Percentiles rank a stretch among this genome's conserved stretches.
Conservation (phyloP, 2,888 invertebrate species). For the Synanthedon vespiformis region DNA sequence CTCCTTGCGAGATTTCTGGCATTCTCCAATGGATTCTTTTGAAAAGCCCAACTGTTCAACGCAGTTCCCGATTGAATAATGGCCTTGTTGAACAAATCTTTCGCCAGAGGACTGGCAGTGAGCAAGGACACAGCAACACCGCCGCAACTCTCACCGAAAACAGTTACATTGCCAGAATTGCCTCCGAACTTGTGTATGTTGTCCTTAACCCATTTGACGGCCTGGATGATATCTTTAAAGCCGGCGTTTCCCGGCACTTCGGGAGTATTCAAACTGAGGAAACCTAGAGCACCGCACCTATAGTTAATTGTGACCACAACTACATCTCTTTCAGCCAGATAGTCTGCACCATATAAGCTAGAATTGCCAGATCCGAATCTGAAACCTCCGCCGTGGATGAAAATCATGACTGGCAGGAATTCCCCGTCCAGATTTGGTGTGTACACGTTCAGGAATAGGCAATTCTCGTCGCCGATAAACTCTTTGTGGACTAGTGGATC, state of each 20-base stretch:
- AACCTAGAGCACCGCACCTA: conserved; percentile 58
- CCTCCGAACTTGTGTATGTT: conserved; percentile 57
- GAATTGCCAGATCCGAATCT: conserved; percentile 63
- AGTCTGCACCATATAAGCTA: conserved; percentile 59
- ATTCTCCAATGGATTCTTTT: conserved; percentile 40
- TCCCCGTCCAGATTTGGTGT: conserved; percentile 68
- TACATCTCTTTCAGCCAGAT: conserved; percentile 68
- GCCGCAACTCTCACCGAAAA: conserved; percentile 55
- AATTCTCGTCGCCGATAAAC: conserved; percentile 73
- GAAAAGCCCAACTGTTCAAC: conserved; percentile 25
- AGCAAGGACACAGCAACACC: conserved; percentile 32
- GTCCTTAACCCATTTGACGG: conserved; percentile 49
- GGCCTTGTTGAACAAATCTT: conserved; percentile 41
- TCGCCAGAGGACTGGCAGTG: conserved; percentile 47
- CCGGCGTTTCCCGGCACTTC: conserved; percentile 62
- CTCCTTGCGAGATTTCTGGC: conserved; percentile 33
- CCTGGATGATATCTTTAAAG: conserved; percentile 49
- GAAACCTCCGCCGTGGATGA: conserved; percentile 69
- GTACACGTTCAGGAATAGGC: conserved; percentile 77
- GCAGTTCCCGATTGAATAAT: conserved; percentile 52
- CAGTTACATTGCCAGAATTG: conserved; percentile 47
- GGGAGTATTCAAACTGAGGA: conserved; percentile 50
- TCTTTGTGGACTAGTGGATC: conserved; percentile 43
- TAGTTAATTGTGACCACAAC: conserved; percentile 70
- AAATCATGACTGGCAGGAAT: conserved; percentile 69